Percentiles rank a stretch among this genome's conserved stretches.
These are phyloP conservation scores for Cataglyphis livida DNA, from an alignment of 2,888 invertebrate species.

Conservation along the genomic window DNA sequence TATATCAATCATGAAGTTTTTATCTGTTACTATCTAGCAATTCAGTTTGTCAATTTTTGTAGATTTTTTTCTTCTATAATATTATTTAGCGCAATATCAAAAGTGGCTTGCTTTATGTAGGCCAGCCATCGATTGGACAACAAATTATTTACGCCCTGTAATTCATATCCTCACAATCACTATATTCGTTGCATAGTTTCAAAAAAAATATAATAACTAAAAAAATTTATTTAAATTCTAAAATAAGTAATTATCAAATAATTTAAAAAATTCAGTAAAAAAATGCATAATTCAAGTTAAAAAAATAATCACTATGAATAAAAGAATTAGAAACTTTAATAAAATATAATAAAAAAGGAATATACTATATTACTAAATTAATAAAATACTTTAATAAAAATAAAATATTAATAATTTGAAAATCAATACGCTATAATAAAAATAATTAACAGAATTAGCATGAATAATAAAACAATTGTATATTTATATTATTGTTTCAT, in stretches of 20 bases:
- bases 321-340: neutral
- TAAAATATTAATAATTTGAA: neutral
- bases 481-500: neutral
- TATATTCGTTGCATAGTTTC: neutral
- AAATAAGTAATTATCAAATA: neutral
- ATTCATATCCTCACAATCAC: constrained; percentile 4
- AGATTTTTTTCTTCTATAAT: constrained; percentile 9
- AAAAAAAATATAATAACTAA: neutral
- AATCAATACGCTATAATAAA: neutral
- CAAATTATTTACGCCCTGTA: constrained; percentile 33
- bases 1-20: neutral
- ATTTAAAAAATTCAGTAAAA: neutral
- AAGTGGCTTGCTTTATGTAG: constrained; percentile 41
- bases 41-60: neutral
- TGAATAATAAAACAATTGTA: neutral
- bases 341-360: neutral
- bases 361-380: neutral
- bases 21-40: neutral
- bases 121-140: constrained; percentile 33
- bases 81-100: constrained; percentile 11
- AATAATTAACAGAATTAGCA: neutral
- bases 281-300: neutral
- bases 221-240: neutral
- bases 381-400: neutral
- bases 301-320: neutral